Evolutionary conservation across 2,888 invertebrate genomes (phyloP), one percentile per base, ranked within the genome.

Genomic region (Philonicus albiceps): DNA sequence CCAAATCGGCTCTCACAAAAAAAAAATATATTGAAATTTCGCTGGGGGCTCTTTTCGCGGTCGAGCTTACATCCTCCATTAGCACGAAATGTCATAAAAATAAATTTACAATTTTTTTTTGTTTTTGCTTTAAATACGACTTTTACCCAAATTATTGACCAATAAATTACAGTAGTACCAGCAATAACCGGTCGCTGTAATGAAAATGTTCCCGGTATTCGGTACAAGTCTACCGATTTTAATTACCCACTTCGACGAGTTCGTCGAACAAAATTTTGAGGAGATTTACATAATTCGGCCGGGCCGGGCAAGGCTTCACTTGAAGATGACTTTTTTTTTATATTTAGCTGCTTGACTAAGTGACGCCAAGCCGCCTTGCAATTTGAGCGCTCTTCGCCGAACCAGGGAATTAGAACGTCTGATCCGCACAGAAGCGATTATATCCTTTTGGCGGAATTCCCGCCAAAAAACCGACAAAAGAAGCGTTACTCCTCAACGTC

Each of bases 281-380:
- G 19, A 64, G 64, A 81, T 81, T 81, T 81, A 81, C 81, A 81
- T 81, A 81, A 81, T 81, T 81, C n/a, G 13, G 19, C 53, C 37
- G 55, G 27, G 8, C 81, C n/a, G 7, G 16, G 31, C 6, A 64
- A 22, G 22, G 81, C 64, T 34, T 64, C n/a, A 55, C 81, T 31
- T 55, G 3, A 81, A 64, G 34, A 55, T 11, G 81, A 34, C 55
- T 81, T 81, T 81, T 81, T 81, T 81, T 19, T 34, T 81, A 37
- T 31, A 11, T 81, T 78, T 80, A 80, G 40, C 43, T 27, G 16
- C 53, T 49, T 22, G 55, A 55, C 22, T 22, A 8, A 11, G 11
- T 22, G 11, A n/a, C 4, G n/a, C 53, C 81, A 55, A 8, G 22
- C 34, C 55, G 64, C 19, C 34, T 81, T 30, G n/a, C 31, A 53